Base-by-base conservation (phyloP, 2,797 vertebrate genomes). In the Tokudaia tokunoshimensis region DNA sequence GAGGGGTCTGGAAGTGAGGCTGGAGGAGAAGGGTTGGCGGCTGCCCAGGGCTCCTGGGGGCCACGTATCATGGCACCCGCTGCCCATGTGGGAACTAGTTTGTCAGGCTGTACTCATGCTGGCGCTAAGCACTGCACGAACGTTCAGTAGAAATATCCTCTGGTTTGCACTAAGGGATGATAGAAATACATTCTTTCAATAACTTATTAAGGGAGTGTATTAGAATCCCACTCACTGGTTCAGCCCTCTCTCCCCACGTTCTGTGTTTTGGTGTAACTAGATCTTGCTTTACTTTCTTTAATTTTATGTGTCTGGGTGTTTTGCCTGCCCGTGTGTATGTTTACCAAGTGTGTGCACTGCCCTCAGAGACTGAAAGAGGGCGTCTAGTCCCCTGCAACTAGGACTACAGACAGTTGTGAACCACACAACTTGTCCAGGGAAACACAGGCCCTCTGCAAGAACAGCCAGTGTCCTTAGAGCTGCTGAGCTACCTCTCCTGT, bases 1-100 rank as follows among this genome's bases (percentile, higher is more conserved):
- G 50, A 80, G 31, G 67, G 19, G 12, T 61, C 67, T 72, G 0
- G 37, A 57, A 52, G 37, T 6, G 81, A 14, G 11, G 0, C 41
- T 1, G 12, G 78, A 13, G 22, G 12, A n/a, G 2, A 26, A 22
- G 19, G 5, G 2, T 19, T 47, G 24, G 74, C 0, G 31, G 57
- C 80, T 34, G 8, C 15, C 5, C 12, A 13, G 26, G 44, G 57
- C 67, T 57, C 47, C 74, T 0, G 7, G 50, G 63, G 41, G 24
- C n/a, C 47, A 9, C 1, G 0, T 14, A 81, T 37, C n/a, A 22
- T 37, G 59, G 19, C n/a, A 65, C 13, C n/a, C n/a, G 0, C 41
- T 13, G 41, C 65, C 65, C 1, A 11, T 2, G 20, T 1, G 0
- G 6, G 12, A 15, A 1, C 12, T 0, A 0, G 22, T 72, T 74